Evolutionary conservation across 2,888 invertebrate species (phyloP).

Genomic region (Drosophila macrospina): DNA sequence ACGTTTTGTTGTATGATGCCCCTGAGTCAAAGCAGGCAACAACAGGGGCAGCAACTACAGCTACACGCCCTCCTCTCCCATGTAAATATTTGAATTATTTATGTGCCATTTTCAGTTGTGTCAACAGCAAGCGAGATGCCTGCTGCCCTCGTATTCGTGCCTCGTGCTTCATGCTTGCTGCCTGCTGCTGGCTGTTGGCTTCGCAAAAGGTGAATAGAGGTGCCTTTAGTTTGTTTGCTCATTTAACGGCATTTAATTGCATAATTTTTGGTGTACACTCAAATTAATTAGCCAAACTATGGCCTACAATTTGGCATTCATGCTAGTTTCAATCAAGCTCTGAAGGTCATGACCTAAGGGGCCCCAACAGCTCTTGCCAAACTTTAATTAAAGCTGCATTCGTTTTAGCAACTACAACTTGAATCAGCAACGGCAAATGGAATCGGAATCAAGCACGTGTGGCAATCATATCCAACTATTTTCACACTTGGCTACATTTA

Average conservation of each 20-base stretch:
- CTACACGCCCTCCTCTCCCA: constrained; percentile 29
- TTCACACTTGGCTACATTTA: constrained; percentile 62
- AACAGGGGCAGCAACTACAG: constrained; percentile 18
- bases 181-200: background rate
- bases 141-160: background rate
- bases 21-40: constrained; percentile 3
- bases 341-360: constrained; percentile 34
- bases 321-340: constrained; percentile 7
- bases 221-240: constrained; percentile 65
- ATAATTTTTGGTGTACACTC: constrained; percentile 63
- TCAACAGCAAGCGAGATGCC: constrained; percentile 50
- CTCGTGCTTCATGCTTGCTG: background rate
- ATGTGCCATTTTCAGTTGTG: constrained; percentile 73
- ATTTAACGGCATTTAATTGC: constrained; percentile 75
- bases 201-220: constrained; percentile 15
- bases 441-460: constrained; percentile 27
- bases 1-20: constrained; percentile 52
- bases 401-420: constrained; percentile 23
- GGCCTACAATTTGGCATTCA: constrained; percentile 13
- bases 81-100: constrained; percentile 79
- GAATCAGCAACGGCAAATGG: constrained; percentile 40
- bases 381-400: constrained; percentile 36
- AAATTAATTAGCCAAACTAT: constrained; percentile 53
- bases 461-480: constrained; percentile 25
- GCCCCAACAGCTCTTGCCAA: constrained; percentile 9